phyloP scores from a whole-genome alignment of 2,113 vertebrate species.

The Oxygymnocypris stewartii region DNA sequence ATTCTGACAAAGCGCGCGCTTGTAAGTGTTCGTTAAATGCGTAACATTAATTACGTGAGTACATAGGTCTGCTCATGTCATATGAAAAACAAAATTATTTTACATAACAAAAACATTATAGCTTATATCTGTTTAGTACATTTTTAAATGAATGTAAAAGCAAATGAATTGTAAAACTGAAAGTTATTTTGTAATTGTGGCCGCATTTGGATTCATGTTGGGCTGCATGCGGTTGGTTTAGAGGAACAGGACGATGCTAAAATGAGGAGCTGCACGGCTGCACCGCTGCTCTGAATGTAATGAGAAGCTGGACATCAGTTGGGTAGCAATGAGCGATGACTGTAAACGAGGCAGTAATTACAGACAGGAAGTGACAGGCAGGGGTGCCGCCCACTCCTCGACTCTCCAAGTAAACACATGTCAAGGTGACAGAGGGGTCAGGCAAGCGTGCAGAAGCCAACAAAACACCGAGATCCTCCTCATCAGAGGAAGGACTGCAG shows the following conservation, averaged over 20 bases:
- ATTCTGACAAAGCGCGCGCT: no score
- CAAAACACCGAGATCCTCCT: slow-evolving; percentile 12
- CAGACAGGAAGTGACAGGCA: slow-evolving; percentile 14
- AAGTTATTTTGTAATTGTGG: no score
- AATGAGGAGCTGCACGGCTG: not conserved
- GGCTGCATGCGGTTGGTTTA: not conserved
- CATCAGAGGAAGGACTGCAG: slow-evolving; percentile 5
- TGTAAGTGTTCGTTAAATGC: no score
- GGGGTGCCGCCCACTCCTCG: slow-evolving; percentile 10
- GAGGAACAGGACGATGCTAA: slow-evolving; percentile 29
- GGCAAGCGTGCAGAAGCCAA: slow-evolving; percentile 32
- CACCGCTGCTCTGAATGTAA: slow-evolving; percentile 62
- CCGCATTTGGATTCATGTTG: no score
- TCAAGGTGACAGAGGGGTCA: slow-evolving; percentile 64
- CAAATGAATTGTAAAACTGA: no score
- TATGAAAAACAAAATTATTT: no score
- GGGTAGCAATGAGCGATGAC: slow-evolving; percentile 57
- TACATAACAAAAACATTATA: no score
- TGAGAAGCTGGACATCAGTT: slow-evolving; percentile 71
- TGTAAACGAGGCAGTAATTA: slow-evolving; percentile 73
- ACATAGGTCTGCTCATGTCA: no score
- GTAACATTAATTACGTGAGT: no score
- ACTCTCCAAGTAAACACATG: slow-evolving; percentile 63
- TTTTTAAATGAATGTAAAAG: no score
- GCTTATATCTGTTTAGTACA: no score